Evolutionary conservation across 1,140 invertebrate species (phyloP).

Genomic region (Phenacoccus solenopsis): DNA sequence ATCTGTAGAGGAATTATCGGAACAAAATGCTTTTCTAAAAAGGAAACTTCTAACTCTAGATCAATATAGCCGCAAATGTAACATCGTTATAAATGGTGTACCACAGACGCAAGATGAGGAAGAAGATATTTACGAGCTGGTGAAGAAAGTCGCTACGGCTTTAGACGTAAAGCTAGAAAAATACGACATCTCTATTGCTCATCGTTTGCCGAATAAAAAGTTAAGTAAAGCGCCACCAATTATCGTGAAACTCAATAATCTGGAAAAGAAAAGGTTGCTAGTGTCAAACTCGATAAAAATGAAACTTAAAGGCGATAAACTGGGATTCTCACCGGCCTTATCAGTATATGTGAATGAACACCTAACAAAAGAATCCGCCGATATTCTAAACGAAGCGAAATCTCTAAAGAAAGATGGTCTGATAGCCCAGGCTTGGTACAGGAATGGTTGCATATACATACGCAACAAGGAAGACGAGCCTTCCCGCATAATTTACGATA

Average conservation of each 20-base stretch:
- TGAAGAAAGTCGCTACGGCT: too few species aligned
- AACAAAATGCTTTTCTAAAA: slow-evolving; percentile 47
- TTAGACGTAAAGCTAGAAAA: background rate
- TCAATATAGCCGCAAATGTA: too few species aligned
- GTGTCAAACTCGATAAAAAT: background rate
- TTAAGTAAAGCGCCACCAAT: background rate
- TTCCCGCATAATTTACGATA: too few species aligned
- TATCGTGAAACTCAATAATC: background rate
- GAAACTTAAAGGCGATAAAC: background rate
- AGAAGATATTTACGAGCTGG: background rate
- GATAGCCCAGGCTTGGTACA: background rate
- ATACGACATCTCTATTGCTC: background rate
- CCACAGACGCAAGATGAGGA: slow-evolving; percentile 5
- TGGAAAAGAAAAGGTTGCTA: background rate
- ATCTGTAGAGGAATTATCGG: too few species aligned
- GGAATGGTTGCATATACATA: background rate
- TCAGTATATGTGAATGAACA: background rate
- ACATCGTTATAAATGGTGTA: slow-evolving; percentile 40
- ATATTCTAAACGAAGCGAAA: background rate
- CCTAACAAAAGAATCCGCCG: background rate
- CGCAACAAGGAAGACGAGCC: background rate
- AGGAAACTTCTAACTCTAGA: slow-evolving; percentile 46
- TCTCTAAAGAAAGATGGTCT: background rate
- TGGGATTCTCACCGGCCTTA: background rate
- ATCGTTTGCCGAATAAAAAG: background rate